Evolutionary conservation across 2,797 vertebrate genomes (phyloP), one percentile per base, ranked within the genome.

Genomic region (Falco naumanni): DNA sequence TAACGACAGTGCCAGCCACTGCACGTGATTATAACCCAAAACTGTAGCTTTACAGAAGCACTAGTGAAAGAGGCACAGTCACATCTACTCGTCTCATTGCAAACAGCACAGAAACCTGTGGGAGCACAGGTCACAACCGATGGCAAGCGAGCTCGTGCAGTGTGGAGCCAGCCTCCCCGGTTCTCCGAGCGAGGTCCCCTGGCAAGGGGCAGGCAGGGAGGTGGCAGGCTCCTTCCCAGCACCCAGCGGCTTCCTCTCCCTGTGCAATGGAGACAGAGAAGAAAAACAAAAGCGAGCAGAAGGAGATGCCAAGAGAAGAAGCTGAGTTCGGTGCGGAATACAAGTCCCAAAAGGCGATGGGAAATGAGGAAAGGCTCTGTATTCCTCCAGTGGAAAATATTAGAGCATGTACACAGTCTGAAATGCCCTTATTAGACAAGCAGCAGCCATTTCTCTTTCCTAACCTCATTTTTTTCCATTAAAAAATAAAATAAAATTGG

Each of bases 341-440:
- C 51, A 47, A 92, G 90, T 78, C 66, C 54, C 54, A 41, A 29
- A 95, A 84, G 63, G 37, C 7, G 0, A 56, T 53, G 47, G 59
- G 65, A 89, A 94, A 94, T 81, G 84, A 93, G 47, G 59, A 89
- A 93, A 91, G 47, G 13, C 75, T 95, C 84, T 90, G 29, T 90
- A 43, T 89, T 94, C 54, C 88, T 93, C 64, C 69, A 50, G 72
- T 69, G 90, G 93, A 96, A 97, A 96, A 71, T 95, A 61, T 83
- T 92, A 91, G 71, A 72, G 54, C 39, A 18, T 63, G 79, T 64
- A 59, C 69, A 34, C 22, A 66, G 64, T 86, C 86, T 94, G 84
- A 79, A 95, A 50, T 92, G 57, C 57, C 54, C 78, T 69, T 82
- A 74, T 65, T 89, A 92, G 75, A 84, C 70, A 93, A 83, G 51